These are phyloP conservation scores for Lepus townsendii DNA, from an alignment of 2,797 vertebrate genomes.

Conservation along the genomic window DNA sequence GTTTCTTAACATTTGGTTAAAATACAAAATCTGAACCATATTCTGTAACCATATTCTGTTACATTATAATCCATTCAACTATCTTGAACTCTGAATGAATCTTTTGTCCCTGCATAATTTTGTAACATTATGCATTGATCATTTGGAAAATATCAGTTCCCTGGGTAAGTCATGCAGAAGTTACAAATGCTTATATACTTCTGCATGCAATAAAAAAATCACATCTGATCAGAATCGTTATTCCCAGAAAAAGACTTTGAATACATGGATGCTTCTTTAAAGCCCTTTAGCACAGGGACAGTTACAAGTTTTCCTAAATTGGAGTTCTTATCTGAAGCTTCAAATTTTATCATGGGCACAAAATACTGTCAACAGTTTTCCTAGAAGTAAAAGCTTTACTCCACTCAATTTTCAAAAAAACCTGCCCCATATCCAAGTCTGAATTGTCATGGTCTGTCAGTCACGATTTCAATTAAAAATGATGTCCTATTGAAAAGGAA, in stretches of 20 bases:
- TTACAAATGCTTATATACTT: background rate
- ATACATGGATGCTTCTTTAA: background rate
- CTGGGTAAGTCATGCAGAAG: background rate
- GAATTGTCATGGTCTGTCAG: background rate
- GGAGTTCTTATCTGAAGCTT: background rate
- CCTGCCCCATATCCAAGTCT: background rate
- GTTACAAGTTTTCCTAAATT: background rate
- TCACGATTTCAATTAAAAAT: conserved; percentile 20
- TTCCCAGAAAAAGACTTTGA: conserved; percentile 5
- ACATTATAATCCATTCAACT: conserved; percentile 21
- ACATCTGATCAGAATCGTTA: background rate
- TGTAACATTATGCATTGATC: background rate
- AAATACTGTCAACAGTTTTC: background rate
- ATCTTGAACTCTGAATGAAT: background rate
- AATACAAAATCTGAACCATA: background rate
- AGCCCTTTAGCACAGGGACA: background rate
- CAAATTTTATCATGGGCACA: background rate
- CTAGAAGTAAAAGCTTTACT: background rate
- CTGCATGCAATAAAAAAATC: background rate
- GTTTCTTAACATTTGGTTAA: conserved; percentile 4
- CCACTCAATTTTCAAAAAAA: background rate
- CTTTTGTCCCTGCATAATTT: background rate
- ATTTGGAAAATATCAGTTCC: conserved; percentile 22
- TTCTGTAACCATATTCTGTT: background rate
- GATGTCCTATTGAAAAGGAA: background rate